Evolutionary conservation across 2,797 vertebrate genomes (phyloP), one percentile per base, ranked within the genome.

Genomic region (Cottoperca gobio): DNA sequence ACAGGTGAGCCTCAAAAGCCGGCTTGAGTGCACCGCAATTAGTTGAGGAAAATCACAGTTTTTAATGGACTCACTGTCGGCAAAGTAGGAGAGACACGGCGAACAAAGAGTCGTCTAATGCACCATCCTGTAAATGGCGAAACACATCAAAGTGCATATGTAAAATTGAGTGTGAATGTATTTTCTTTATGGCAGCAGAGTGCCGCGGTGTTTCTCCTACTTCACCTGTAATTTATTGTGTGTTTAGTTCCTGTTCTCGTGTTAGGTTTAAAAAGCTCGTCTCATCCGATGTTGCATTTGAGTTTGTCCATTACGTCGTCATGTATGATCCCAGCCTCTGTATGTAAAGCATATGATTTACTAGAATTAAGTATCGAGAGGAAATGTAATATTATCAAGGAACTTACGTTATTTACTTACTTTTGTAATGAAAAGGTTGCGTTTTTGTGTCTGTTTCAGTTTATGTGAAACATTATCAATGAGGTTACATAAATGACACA

Each of bases 21-120:
- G 57, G 39, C 70, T 70, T 74, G 81, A 93, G 91, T 86, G 89
- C 84, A 42, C 55, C 1, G 86, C 82, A 92, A 91, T 92, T 91
- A 92, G 80, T 55, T 68, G 68, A 50, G 66, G 64, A 59, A 86
- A 82, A 88, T 79, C 63, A 24, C 70, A 42, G 68, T 71, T 76
- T 78, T 79, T 80, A 90, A 91, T 83, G 83, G 86, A 77, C 49
- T 65, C 68, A 26, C 73, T 67, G 33, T 69, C 70, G 61, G 68
- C 58, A 61, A 73, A 86, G 69, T 73, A 66, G 61, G 43, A 76
- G 79, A 70, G 62, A 79, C 21, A 19, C 19, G 0, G 23, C 4
- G 83, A 85, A 76, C 78, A 79, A 82, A 65, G 42, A 42, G 58
- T 81, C 21, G 31, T 60, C 81, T 79, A 49, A 66, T 69, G 79